Evolutionary conservation across 2,888 invertebrate species (phyloP).

Genomic region (Drosophila emarginata): DNA sequence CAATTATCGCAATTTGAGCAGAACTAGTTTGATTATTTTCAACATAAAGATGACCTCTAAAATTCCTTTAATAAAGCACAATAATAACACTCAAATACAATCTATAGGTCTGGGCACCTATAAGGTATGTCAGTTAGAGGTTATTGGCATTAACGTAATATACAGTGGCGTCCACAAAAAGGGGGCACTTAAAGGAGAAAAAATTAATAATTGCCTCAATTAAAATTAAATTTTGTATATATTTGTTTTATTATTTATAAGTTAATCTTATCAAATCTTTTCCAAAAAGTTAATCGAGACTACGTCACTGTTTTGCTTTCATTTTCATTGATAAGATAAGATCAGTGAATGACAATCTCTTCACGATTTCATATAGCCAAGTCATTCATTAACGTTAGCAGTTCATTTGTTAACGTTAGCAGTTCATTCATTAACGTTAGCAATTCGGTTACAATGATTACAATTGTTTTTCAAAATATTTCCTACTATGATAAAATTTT

Average conservation of each 20-base stretch:
- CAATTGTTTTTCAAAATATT: not conserved
- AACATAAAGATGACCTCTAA: not conserved
- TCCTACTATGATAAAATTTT: not conserved
- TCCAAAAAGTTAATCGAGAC: not conserved
- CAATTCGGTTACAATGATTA: conserved; percentile 11
- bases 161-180: not conserved
- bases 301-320: not conserved
- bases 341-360: not conserved
- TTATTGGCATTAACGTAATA: not conserved
- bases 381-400: conserved; percentile 3
- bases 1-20: not conserved
- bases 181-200: not conserved
- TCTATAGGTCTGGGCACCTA: conserved; percentile 80
- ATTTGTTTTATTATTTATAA: too few species aligned
- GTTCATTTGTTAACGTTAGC: not conserved
- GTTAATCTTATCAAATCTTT: not conserved
- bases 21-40: not conserved
- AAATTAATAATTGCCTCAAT: too few species aligned
- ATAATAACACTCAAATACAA: conserved; percentile 79
- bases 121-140: conserved; percentile 54
- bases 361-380: not conserved
- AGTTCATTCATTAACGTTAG: conserved; percentile 7
- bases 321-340: not conserved
- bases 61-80: conserved; percentile 66
- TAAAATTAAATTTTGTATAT: too few species aligned